Evolutionary conservation across 2,113 vertebrate species (phyloP).

Genomic region (Myanophis thanlyinensis): DNA sequence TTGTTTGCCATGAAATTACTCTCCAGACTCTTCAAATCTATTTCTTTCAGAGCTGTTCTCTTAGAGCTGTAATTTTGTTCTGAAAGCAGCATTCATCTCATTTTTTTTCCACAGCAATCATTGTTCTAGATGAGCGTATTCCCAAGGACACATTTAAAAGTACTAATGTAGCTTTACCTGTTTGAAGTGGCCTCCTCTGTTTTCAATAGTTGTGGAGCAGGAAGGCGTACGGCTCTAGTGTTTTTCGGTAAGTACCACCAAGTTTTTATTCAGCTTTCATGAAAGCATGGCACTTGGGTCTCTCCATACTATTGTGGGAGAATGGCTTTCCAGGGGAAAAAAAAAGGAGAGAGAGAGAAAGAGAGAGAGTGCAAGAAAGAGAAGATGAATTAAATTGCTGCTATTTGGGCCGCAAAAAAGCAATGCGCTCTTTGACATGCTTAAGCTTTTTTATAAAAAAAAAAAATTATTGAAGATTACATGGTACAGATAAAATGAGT

Average conservation of each 20-base stretch:
- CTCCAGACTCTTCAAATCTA: conserved; percentile 52
- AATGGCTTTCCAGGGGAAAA: conserved; percentile 2
- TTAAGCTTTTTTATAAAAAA: not conserved
- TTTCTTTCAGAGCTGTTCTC: conserved; percentile 54
- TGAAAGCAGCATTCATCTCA: conserved; percentile 63
- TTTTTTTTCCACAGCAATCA: conserved; percentile 49
- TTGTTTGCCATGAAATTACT: conserved; percentile 63
- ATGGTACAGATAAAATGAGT: not conserved
- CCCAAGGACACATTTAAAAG: conserved; percentile 64
- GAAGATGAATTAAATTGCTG: not conserved
- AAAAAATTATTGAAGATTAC: not conserved
- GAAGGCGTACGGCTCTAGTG: not conserved
- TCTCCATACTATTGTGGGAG: conserved; percentile 30
- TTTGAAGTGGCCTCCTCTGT: conserved; percentile 59
- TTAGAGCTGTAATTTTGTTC: conserved; percentile 61
- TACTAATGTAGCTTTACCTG: conserved; percentile 55
- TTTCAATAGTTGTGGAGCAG: conserved; percentile 26
- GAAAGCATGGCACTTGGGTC: conserved; percentile 25
- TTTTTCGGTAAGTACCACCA: conserved; percentile 39
- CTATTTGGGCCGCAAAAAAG: not conserved
- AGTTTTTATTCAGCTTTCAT: conserved; percentile 45
- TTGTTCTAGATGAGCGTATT: conserved; percentile 56
- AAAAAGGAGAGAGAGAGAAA: not conserved
- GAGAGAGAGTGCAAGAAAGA: not conserved
- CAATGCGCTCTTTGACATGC: conserved; percentile 15